These are phyloP conservation scores for Netelia inedita DNA, from an alignment of 2,888 invertebrate genomes.

Conservation along the genomic window DNA sequence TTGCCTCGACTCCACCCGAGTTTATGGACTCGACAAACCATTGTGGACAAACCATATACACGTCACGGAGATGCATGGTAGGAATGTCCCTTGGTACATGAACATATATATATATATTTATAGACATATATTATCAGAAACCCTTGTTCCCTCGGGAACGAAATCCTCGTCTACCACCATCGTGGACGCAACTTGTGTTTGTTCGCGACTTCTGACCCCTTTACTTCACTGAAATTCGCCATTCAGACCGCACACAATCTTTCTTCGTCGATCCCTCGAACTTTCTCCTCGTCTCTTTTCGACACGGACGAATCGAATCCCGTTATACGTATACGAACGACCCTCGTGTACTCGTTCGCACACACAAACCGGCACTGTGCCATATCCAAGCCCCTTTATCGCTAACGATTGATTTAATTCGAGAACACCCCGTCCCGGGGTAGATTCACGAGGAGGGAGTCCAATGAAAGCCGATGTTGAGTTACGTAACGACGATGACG, in stretches of 20 bases:
- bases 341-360: slow-evolving; percentile 37
- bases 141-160: slow-evolving; percentile 72
- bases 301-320: slow-evolving; percentile 20
- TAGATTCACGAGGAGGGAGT: not conserved
- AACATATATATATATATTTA: not conserved
- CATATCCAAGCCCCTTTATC: slow-evolving; percentile 51
- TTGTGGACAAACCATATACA: slow-evolving; percentile 46
- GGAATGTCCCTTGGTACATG: slow-evolving; percentile 21
- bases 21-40: slow-evolving; percentile 56
- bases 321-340: slow-evolving; percentile 35
- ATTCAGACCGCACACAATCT: slow-evolving; percentile 63
- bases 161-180: slow-evolving; percentile 36
- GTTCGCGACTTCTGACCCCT: slow-evolving; percentile 77
- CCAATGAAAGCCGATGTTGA: slow-evolving; percentile 50
- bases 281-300: slow-evolving; percentile 20
- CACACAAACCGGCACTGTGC: not conserved
- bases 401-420: slow-evolving; percentile 65
- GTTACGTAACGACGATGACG: slow-evolving; percentile 27
- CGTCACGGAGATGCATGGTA: slow-evolving; percentile 47
- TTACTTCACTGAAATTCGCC: slow-evolving; percentile 63
- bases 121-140: slow-evolving; percentile 47
- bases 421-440: slow-evolving; percentile 31
- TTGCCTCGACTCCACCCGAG: slow-evolving; percentile 53
- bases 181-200: slow-evolving; percentile 72
- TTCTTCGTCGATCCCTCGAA: slow-evolving; percentile 29